Evolutionary conservation across 1,140 invertebrate species (phyloP), one percentile per base, ranked within the genome.

Genomic region (Pentalonia nigronervosa): DNA sequence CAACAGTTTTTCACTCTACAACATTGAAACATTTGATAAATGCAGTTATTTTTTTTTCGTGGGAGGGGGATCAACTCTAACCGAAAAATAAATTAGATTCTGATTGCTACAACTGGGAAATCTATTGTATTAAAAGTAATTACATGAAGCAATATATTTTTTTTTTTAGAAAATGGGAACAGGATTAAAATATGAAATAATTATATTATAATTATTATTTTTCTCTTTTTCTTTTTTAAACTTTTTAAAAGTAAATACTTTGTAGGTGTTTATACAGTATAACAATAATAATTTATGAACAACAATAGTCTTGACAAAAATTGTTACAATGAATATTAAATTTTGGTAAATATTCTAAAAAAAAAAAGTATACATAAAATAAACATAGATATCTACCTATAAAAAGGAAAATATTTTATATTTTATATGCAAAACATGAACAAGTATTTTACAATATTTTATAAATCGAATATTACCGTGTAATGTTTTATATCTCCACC

Each of bases 401-500:
- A n/a, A 83, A 34, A 81, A 41, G n/a, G 20, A 92, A 81, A 83
- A 83, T 50, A 83, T 81, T 92, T 50, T 92, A 81, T 50, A 81
- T 34, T 83, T 50, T 92, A 36, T 36, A 92, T 83, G n/a, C 34
- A 92, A 92, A 83, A 92, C 47, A 92, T 83, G 23, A 92, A 83
- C 67, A 92, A 92, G n/a, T 91, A 91, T 91, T 83, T 50, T 83
- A 92, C 76, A 92, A 83, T 92, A 25, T 83, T 92, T 83, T 92
- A 83, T 50, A 36, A 92, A 76, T 83, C 23, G n/a, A 41, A 48
- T 92, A 92, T 47, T 92, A 91, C 45, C 45, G n/a, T 47, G 45
- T 91, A 47, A 83, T 81, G 20, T 50, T 87, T 53, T 90, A 20
- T 36, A 48, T 48, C 7, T 48, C 25, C 50, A 48, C 67, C 83